A percentile compares a stretch with the other conserved stretches of the same genome.
phyloP scores from a whole-genome alignment of 2,888 invertebrate genomes.

The Aleiodes alternator region DNA sequence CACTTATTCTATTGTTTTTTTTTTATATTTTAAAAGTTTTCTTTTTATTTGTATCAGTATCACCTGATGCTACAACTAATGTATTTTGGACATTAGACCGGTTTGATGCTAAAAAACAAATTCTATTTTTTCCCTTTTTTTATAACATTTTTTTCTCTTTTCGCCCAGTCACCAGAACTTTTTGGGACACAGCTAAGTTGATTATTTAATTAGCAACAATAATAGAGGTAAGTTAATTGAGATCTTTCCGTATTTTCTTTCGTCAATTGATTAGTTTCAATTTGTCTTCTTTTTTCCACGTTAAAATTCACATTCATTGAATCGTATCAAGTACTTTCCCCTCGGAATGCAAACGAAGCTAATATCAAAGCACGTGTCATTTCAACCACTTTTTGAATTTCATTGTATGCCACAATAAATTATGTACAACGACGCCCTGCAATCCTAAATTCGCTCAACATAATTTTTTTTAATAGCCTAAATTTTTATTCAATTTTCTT shows the following conservation, averaged over 20 bases:
- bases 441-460: conserved; percentile 47
- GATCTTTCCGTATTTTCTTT: conserved; percentile 47
- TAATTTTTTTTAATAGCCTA: conserved; percentile 63
- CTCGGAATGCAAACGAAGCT: conserved; percentile 60
- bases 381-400: conserved; percentile 50
- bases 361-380: conserved; percentile 51
- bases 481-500: conserved; percentile 54
- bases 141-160: conserved; percentile 30
- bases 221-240: conserved; percentile 55
- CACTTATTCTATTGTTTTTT: conserved; percentile 51
- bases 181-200: conserved; percentile 16
- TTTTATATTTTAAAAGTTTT: conserved; percentile 36
- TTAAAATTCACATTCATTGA: conserved; percentile 48
- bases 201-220: conserved; percentile 55
- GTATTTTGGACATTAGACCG: conserved; percentile 33
- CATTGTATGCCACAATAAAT: conserved; percentile 49
- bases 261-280: conserved; percentile 2
- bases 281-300: not conserved
- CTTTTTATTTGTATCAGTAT: conserved; percentile 45
- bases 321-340: conserved; percentile 54
- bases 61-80: conserved; percentile 48
- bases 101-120: conserved; percentile 19
- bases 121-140: conserved; percentile 35
- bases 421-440: conserved; percentile 54
- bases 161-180: conserved; percentile 40